These are phyloP conservation scores for Drosophila gunungcola DNA, from an alignment of 1,140 invertebrate species.

Conservation along the genomic window DNA sequence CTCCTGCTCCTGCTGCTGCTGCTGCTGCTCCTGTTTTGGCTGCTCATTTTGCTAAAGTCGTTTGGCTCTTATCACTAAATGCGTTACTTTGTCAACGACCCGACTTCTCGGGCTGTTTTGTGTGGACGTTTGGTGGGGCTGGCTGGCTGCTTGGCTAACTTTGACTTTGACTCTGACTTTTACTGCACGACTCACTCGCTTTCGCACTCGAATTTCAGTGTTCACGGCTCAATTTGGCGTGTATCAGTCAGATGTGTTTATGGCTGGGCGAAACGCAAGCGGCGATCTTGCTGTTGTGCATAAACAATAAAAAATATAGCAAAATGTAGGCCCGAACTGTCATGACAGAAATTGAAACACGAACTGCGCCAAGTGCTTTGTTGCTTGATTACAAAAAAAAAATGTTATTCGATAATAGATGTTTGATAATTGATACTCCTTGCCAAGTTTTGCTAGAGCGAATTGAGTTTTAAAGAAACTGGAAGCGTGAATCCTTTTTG, in stretches of 20 bases:
- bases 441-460: conserved; percentile 9
- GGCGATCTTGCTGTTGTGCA: conserved; percentile 48
- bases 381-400: conserved; percentile 16
- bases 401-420: conserved; percentile 17
- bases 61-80: conserved; percentile 68
- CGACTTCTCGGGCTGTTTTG: conserved; percentile 37
- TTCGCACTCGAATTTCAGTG: conserved; percentile 45
- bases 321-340: conserved; percentile 39
- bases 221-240: conserved; percentile 46
- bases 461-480: neutral
- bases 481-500: conserved; percentile 3
- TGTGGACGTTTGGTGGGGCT: conserved; percentile 44
- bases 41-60: conserved; percentile 69
- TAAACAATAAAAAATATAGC: conserved; percentile 66
- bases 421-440: conserved; percentile 28
- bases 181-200: conserved; percentile 52
- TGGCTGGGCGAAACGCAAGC: conserved; percentile 26
- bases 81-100: conserved; percentile 80
- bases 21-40: conserved; percentile 28
- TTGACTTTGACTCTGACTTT: conserved; percentile 52
- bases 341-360: conserved; percentile 50
- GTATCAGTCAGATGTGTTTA: conserved; percentile 35
- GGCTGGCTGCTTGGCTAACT: neutral
- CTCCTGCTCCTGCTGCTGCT: conserved; percentile 10
- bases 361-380: conserved; percentile 20